A percentile compares a stretch with the other conserved stretches of the same genome.
Conservation (phyloP, 2,113 vertebrate genomes). For the Cavia aperea region DNA sequence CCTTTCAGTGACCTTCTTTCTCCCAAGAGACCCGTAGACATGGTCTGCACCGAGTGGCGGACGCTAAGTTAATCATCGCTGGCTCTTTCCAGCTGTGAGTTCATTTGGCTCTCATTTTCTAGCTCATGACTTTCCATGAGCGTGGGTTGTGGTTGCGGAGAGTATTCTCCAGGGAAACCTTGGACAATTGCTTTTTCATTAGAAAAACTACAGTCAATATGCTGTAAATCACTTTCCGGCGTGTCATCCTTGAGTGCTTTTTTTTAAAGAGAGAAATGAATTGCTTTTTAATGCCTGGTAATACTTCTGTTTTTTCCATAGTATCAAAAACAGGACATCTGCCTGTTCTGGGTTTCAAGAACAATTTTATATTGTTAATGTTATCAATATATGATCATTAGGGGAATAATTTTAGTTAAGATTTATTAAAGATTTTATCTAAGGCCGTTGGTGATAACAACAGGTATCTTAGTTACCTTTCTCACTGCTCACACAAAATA, state of each 20-base stretch:
- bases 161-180: constrained; percentile 70
- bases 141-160: constrained; percentile 64
- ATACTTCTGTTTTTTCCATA: constrained; percentile 37
- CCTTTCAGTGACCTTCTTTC: constrained; percentile 73
- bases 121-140: constrained; percentile 71
- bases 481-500: neutral
- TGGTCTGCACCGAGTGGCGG: constrained; percentile 68
- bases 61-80: constrained; percentile 80
- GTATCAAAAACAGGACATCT: constrained; percentile 52
- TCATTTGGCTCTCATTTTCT: constrained; percentile 81
- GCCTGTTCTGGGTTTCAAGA: constrained; percentile 44
- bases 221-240: constrained; percentile 74
- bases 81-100: constrained; percentile 79
- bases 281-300: constrained; percentile 64
- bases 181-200: constrained; percentile 80
- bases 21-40: constrained; percentile 74
- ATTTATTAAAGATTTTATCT: constrained; percentile 28
- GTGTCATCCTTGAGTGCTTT: constrained; percentile 65
- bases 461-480: neutral
- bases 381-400: neutral
- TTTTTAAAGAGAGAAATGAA: constrained; percentile 56
- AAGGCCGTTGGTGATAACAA: neutral
- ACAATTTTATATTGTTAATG: neutral
- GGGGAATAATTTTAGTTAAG: constrained; percentile 22
- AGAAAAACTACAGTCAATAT: constrained; percentile 69